These are phyloP conservation scores for Bryconaethiops microstoma DNA, from an alignment of 2,797 vertebrate genomes.

Conservation along the genomic window DNA sequence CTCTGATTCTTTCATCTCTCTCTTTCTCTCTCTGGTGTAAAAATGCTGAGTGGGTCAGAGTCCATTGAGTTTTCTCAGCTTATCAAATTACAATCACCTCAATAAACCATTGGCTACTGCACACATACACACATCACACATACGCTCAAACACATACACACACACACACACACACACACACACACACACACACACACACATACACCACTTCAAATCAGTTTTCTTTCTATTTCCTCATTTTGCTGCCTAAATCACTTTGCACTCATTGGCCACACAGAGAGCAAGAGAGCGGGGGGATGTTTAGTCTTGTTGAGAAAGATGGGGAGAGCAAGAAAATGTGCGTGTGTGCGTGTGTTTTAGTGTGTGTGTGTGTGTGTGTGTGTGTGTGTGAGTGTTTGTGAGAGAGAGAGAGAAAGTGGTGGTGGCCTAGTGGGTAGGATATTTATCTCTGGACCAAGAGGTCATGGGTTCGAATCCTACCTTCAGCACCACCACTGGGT, in stretches of 20 bases:
- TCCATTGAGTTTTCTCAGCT: slow-evolving; percentile 79
- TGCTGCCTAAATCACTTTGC: slow-evolving; percentile 6
- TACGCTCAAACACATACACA: slow-evolving; percentile 10
- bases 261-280: neutral
- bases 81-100: slow-evolving; percentile 84
- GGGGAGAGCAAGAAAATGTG: too few species aligned
- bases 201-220: slow-evolving; percentile 23
- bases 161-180: slow-evolving; percentile 22
- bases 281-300: too few species aligned
- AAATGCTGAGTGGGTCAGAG: slow-evolving; percentile 77
- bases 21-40: slow-evolving; percentile 61
- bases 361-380: too few species aligned
- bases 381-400: too few species aligned
- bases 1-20: slow-evolving; percentile 9
- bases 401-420: too few species aligned
- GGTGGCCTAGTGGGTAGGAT: too few species aligned
- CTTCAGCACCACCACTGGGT: too few species aligned
- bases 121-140: slow-evolving; percentile 16
- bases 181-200: slow-evolving; percentile 31
- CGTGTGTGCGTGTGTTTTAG: too few species aligned
- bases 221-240: slow-evolving; percentile 15
- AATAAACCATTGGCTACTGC: slow-evolving; percentile 71
- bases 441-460: too few species aligned
- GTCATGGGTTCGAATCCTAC: too few species aligned
- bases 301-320: neutral